These are phyloP conservation scores for Nephila pilipes DNA, from an alignment of 1,140 invertebrate species.

Conservation along the genomic window DNA sequence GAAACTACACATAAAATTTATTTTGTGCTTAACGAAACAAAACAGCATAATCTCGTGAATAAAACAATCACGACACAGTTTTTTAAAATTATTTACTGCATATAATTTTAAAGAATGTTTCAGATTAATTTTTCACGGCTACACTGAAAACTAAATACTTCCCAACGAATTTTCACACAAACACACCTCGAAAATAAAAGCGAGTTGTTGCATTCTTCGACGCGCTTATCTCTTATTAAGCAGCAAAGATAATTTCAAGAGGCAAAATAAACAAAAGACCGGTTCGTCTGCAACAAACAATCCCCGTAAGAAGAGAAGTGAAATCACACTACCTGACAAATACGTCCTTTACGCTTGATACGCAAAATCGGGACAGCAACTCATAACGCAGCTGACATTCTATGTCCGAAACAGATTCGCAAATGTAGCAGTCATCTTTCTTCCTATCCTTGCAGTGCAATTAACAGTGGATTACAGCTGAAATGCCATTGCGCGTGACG, in stretches of 20 bases:
- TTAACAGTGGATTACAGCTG: slow-evolving; percentile 7
- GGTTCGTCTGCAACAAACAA: slow-evolving; percentile 11
- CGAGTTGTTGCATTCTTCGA: neutral
- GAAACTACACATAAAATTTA: too few relatives aligned
- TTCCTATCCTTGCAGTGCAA: slow-evolving; percentile 9
- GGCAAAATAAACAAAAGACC: neutral
- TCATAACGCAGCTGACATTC: neutral
- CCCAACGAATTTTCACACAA: too few relatives aligned
- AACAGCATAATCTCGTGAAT: too few relatives aligned
- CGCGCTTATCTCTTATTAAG: neutral
- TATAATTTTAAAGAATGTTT: too few relatives aligned
- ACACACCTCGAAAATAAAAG: too few relatives aligned
- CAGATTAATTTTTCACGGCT: too few relatives aligned
- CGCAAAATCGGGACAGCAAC: neutral
- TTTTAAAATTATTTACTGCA: too few relatives aligned
- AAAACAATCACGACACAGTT: too few relatives aligned
- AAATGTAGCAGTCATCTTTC: neutral
- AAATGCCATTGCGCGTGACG: slow-evolving; percentile 1
- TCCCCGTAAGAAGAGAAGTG: neutral
- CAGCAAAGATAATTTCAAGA: neutral
- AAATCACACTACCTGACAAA: neutral
- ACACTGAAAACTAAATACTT: too few relatives aligned
- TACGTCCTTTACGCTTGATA: neutral
- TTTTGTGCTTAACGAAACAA: too few relatives aligned
- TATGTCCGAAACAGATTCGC: neutral